Evolutionary conservation across 2,888 invertebrate genomes (phyloP), one percentile per base, ranked within the genome.

Genomic region (Agrotis segetum): DNA sequence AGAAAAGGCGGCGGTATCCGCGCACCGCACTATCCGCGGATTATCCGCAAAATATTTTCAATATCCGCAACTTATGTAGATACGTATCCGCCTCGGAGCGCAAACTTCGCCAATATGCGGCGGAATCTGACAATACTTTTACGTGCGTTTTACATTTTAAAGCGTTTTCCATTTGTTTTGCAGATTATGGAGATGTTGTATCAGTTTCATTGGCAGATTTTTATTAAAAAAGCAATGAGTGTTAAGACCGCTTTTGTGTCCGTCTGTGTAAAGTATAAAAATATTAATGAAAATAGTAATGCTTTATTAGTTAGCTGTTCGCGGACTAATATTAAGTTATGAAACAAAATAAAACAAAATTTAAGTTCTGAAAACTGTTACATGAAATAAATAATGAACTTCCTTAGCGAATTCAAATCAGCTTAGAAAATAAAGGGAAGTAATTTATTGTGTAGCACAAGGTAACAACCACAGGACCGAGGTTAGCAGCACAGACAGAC

Each of bases 31-130:
- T 76, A 85, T 82, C 74, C 82, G 81, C 85, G 89, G 87, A 89
- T 91, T 87, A 89, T 90, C 90, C 88, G 88, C 85, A 87, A 90
- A 90, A 92, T 92, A 93, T 93, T 93, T 91, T 89, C 92, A 92
- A 93, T 92, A 93, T 92, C 89, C 88, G 88, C 88, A 88, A 90
- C 88, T 89, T 91, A 83, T 87, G 82, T 85, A 82, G 87, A 85
- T 83, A 82, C 61, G 79, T 85, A 79, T 79, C 83, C 79, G 81
- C 60, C 71, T 73, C 77, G 77, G 67, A 69, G 65, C 71, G 64
- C 67, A 82, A 85, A 87, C 83, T 88, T 87, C 67, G 71, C 77
- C 80, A 77, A 85, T 85, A 85, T 81, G 84, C 67, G 71, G 74
- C 29, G 81, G 85, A 85, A 83, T 79, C 79, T 79, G 62, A 83